A percentile compares a stretch with the other conserved stretches of the same genome.
Conservation (phyloP, 2,888 invertebrate species). For the Resseliella maxima region DNA sequence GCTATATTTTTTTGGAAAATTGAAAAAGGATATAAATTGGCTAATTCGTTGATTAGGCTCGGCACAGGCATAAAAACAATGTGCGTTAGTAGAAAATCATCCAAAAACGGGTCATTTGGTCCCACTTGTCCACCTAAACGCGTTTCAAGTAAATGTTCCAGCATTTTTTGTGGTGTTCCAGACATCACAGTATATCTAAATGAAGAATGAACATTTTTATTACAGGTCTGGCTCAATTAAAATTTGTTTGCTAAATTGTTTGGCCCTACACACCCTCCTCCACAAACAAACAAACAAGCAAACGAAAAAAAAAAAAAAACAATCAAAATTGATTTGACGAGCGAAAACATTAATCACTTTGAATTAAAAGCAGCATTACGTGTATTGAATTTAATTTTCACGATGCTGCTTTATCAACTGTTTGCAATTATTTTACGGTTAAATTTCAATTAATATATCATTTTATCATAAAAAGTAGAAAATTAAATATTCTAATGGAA, state of each 20-base stretch:
- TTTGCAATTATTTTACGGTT: neutral
- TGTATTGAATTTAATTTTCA: too few relatives aligned
- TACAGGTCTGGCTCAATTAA: too few relatives aligned
- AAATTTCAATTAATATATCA: neutral
- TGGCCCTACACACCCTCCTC: too few relatives aligned
- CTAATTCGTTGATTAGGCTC: slow-evolving; percentile 78
- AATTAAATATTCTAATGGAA: slow-evolving; percentile 33
- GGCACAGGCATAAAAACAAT: slow-evolving; percentile 84
- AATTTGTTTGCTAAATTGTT: too few relatives aligned
- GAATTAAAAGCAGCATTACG: too few relatives aligned
- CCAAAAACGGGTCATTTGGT: slow-evolving; percentile 79
- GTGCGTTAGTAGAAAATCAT: slow-evolving; percentile 85
- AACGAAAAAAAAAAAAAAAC: neutral
- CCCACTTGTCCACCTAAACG: slow-evolving; percentile 74
- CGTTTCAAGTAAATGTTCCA: slow-evolving; percentile 86
- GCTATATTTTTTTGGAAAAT: too few relatives aligned
- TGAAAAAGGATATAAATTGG: slow-evolving; percentile 81
- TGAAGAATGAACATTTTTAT: too few relatives aligned
- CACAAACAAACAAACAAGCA: slow-evolving; percentile 54
- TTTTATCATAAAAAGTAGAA: neutral
- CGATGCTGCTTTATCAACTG: too few relatives aligned
- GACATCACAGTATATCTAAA: slow-evolving; percentile 86
- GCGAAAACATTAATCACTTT: too few relatives aligned
- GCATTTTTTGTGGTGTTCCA: slow-evolving; percentile 86
- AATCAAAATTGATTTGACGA: neutral